These are phyloP conservation scores for Hypselothyrea guttata DNA, from an alignment of 2,888 invertebrate species.

Conservation along the genomic window DNA sequence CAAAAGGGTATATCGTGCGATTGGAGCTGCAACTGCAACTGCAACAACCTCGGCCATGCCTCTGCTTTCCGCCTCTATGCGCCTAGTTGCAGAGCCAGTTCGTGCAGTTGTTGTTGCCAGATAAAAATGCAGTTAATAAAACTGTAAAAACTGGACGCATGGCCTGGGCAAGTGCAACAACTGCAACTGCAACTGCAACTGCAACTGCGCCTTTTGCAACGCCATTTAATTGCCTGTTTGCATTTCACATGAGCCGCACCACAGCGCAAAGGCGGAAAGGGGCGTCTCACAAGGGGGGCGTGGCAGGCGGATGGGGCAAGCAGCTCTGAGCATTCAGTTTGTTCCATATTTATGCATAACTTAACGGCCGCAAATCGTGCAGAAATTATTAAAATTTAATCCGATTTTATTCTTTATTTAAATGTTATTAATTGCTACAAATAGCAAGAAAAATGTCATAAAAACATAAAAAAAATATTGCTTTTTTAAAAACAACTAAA, in stretches of 20 bases:
- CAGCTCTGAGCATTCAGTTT: conserved; percentile 16
- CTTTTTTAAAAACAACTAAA: too few relatives aligned
- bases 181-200: conserved; percentile 46
- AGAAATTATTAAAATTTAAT: too few relatives aligned
- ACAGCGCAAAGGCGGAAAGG: conserved; percentile 5
- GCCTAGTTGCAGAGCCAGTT: conserved; percentile 67
- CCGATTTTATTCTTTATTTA: too few relatives aligned
- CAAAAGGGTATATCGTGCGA: conserved; percentile 77
- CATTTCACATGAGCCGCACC: conserved; percentile 71
- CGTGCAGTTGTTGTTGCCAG: conserved; percentile 68
- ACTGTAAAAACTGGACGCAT: conserved; percentile 82
- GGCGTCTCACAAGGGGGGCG: not conserved
- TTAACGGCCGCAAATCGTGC: conserved; percentile 20
- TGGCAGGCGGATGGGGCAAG: conserved; percentile 8
- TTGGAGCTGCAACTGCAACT: conserved; percentile 38
- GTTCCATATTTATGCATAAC: conserved; percentile 29
- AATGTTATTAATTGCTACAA: too few relatives aligned
- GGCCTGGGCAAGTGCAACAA: conserved; percentile 66
- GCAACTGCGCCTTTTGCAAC: conserved; percentile 65
- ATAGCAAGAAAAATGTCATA: too few relatives aligned
- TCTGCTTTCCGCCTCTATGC: conserved; percentile 68
- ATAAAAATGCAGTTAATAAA: conserved; percentile 80
- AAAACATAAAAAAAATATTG: too few relatives aligned
- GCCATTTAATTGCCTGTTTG: conserved; percentile 78
- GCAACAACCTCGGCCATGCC: conserved; percentile 28